These are phyloP conservation scores for Cassiopea andromeda DNA, from an alignment of 30 jellyfish, hydroid and myxozoan genomes.

Conservation along the genomic window DNA sequence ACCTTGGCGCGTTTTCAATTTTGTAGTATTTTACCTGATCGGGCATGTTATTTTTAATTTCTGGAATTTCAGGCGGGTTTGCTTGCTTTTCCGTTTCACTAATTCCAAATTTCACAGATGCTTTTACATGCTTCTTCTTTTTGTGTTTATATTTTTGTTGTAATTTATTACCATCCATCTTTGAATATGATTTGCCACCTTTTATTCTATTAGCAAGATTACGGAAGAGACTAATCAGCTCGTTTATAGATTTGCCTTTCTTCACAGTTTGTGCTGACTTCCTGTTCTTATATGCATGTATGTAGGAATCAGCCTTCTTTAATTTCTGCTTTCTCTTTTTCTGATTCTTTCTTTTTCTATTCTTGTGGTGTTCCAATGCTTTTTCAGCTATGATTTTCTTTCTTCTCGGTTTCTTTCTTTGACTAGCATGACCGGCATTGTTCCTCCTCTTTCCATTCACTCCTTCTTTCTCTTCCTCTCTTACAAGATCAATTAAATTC, in stretches of 20 bases:
- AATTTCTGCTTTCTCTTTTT: neutral
- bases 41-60: conserved; percentile 55
- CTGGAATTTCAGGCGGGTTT: conserved; percentile 39
- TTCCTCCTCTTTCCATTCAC: neutral
- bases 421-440: neutral
- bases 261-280: neutral
- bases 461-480: conserved; percentile 6
- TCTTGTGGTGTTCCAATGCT: neutral
- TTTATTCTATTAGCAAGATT: neutral
- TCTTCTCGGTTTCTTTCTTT: neutral
- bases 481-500: conserved; percentile 53
- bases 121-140: conserved; percentile 30
- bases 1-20: conserved; percentile 54
- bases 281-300: neutral
- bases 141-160: conserved; percentile 22
- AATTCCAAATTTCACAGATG: conserved; percentile 37
- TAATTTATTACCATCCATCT: neutral
- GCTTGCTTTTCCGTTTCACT: neutral
- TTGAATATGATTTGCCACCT: neutral
- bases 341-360: neutral
- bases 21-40: conserved; percentile 28
- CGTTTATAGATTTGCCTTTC: neutral
- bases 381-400: neutral
- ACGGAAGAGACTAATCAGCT: neutral
- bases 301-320: neutral